Base-by-base conservation (phyloP, 2,888 invertebrate species). In the Eurois occulta region DNA sequence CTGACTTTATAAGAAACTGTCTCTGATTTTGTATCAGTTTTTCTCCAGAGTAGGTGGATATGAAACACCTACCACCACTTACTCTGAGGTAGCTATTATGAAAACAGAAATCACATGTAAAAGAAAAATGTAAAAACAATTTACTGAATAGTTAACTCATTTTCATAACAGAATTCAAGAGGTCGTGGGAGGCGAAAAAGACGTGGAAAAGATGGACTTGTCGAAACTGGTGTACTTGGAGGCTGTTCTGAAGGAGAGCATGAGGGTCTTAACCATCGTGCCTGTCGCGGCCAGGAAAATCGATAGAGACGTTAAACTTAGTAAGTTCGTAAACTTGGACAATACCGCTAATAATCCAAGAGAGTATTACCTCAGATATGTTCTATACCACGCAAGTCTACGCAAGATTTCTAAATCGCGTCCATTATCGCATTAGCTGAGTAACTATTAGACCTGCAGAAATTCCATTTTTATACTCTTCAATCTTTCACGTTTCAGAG, bases 211-310 rank as follows among this genome's bases (percentile, higher is more conserved):
- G 80, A 89, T 90, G 0, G 94, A 95, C 71, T 78, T 95, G 4
- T 91, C 92, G 0, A 90, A 91, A 60, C 78, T 95, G 79, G 90
- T 93, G 18, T 95, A 94, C 75, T 70, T 94, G 28, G 95, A 95
- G 64, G 95, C 95, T 0, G 94, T 95, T 10, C 84, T 95, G 28
- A 95, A 95, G 72, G 95, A 95, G 77, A 92, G 93, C 68, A 92
- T 95, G 91, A 87, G 95, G 35, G 77, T 94, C 8, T 94, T 92
- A 81, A 92, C 94, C 13, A 92, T 95, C 3, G 94, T 89, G 2
- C 95, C 95, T 0, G 87, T 94, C 0, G 88, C 94, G 4, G 93
- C 92, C 0, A 87, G 95, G 55, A 87, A 88, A 55, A 81, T 94
- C 2, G 93, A 94, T 28, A 90, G 85, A 72, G 91, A 95, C 83